Conservation (phyloP, 2,888 invertebrate species). For the Protodeltote pygarga region DNA sequence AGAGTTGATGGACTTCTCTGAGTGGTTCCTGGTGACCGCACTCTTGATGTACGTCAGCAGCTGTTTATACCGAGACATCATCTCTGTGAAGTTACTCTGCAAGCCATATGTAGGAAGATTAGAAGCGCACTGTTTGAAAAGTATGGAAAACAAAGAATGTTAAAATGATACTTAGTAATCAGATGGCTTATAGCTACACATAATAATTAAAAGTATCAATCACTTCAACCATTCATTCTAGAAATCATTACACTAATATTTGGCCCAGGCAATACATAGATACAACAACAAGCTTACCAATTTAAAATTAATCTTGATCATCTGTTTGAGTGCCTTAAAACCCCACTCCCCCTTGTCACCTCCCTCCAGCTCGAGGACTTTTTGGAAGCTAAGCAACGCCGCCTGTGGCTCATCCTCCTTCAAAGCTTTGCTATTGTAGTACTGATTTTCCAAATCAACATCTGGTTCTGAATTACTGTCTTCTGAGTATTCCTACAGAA, state of each 20-base stretch:
- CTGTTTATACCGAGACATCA: constrained; percentile 98
- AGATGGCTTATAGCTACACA: too few relatives aligned
- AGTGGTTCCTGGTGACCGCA: constrained; percentile 99
- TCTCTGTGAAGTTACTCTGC: constrained; percentile 96
- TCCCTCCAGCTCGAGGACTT: constrained; percentile 98
- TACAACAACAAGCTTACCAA: constrained; percentile 91
- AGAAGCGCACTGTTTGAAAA: not conserved
- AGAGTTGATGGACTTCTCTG: constrained; percentile 99
- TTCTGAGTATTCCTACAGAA: constrained; percentile 96
- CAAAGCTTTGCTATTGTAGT: constrained; percentile 99
- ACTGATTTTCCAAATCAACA: constrained; percentile 99
- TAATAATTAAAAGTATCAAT: too few relatives aligned
- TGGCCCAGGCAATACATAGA: too few relatives aligned
- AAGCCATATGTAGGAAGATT: constrained; percentile 40
- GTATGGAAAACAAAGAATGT: too few relatives aligned
- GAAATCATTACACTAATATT: too few relatives aligned
- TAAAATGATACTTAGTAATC: too few relatives aligned
- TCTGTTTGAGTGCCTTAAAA: constrained; percentile 99
- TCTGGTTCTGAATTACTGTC: constrained; percentile 99
- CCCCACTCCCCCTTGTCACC: constrained; percentile 99
- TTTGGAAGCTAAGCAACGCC: constrained; percentile 97
- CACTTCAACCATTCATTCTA: too few relatives aligned
- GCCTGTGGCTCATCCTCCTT: constrained; percentile 98
- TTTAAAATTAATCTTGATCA: constrained; percentile 99
- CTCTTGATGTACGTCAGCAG: constrained; percentile 99